Percentiles rank a stretch among this genome's conserved stretches.
Conservation (phyloP, 2,113 vertebrate species). For the Anarhynchus alexandrinus region DNA sequence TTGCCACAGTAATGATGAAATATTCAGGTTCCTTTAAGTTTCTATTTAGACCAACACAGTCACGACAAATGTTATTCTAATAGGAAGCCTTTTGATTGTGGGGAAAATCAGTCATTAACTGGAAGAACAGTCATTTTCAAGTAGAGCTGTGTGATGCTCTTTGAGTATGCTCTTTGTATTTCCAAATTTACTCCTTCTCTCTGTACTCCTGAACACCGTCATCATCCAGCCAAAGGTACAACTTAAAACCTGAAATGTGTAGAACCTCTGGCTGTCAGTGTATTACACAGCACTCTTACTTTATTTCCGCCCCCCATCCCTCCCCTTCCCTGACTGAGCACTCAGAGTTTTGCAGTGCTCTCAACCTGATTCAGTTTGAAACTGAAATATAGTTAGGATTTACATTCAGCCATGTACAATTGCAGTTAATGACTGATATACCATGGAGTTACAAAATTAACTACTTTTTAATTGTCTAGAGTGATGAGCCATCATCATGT, state of each 20-base stretch:
- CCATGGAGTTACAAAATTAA: not conserved
- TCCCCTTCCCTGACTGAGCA: not conserved
- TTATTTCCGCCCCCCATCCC: not conserved
- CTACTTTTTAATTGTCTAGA: not conserved
- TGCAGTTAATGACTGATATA: not conserved
- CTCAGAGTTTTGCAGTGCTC: not conserved
- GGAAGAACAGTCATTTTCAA: not conserved
- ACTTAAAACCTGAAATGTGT: not conserved
- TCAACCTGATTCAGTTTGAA: not conserved
- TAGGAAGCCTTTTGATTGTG: not conserved
- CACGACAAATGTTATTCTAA: not conserved
- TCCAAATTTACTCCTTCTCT: not conserved
- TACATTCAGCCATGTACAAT: not conserved
- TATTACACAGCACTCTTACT: not conserved
- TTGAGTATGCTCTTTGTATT: not conserved
- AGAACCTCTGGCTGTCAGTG: not conserved
- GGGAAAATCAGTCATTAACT: conserved; percentile 17
- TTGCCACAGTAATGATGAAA: not conserved
- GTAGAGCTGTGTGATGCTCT: not conserved
- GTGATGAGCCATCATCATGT: not conserved
- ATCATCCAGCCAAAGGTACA: not conserved
- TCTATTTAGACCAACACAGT: not conserved
- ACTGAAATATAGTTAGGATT: not conserved
- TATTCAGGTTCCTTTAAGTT: not conserved
- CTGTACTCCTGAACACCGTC: not conserved